Conservation (phyloP, 2,888 invertebrate species). For the Scaptomyza caliginosa region DNA sequence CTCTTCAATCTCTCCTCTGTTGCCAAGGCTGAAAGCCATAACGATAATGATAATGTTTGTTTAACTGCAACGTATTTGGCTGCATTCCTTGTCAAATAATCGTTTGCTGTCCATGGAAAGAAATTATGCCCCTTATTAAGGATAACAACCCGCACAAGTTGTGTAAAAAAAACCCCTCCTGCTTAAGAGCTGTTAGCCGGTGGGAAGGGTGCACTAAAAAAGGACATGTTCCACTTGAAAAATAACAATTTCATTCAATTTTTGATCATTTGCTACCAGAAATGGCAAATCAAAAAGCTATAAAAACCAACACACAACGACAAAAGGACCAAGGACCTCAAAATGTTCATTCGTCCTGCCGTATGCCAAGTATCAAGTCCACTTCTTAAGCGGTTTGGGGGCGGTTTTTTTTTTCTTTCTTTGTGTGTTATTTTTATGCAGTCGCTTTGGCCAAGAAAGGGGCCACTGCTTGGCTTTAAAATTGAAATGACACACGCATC, state of each 20-base stretch:
- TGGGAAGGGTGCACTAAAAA: constrained; percentile 40
- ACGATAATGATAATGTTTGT: constrained; percentile 6
- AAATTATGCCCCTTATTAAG: constrained; percentile 72
- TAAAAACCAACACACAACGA: constrained; percentile 70
- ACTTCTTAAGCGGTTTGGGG: constrained; percentile 68
- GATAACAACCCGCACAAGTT: constrained; percentile 71
- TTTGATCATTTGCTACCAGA: constrained; percentile 81
- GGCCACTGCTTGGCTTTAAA: constrained; percentile 66
- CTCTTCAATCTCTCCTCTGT: background rate
- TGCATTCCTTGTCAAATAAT: constrained; percentile 29
- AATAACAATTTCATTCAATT: constrained; percentile 81
- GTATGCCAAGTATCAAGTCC: constrained; percentile 26
- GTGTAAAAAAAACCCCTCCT: constrained; percentile 14
- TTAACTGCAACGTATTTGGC: constrained; percentile 30
- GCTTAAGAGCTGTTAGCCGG: background rate
- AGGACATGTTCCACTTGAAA: constrained; percentile 80
- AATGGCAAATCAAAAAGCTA: constrained; percentile 81
- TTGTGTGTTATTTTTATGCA: background rate
- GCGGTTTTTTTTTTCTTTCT: constrained; percentile 42
- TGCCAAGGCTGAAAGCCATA: background rate
- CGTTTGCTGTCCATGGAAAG: constrained; percentile 2
- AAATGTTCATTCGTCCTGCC: constrained; percentile 54
- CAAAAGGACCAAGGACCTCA: constrained; percentile 40
- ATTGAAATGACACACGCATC: constrained; percentile 74
- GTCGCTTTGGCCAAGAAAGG: constrained; percentile 18